These are phyloP conservation scores for Edolisoma coerulescens DNA, from an alignment of 2,113 vertebrate genomes.

Conservation along the genomic window DNA sequence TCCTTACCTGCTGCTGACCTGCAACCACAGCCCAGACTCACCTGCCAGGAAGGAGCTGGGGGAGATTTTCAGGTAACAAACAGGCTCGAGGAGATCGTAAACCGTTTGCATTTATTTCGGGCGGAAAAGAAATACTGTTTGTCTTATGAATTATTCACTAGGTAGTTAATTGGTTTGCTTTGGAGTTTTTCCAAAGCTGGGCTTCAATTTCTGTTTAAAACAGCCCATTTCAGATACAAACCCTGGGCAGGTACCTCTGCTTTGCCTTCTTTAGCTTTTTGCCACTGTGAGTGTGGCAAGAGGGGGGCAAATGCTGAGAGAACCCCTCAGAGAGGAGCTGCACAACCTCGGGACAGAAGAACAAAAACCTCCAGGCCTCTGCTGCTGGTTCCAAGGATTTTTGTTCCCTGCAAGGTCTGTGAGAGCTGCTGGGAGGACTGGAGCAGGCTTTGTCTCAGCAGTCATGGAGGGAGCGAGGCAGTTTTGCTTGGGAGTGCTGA, in stretches of 20 bases:
- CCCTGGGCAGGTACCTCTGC: neutral
- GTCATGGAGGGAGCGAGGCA: fast-evolving
- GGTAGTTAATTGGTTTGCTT: slow-evolving; percentile 14
- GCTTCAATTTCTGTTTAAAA: neutral
- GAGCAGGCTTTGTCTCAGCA: neutral
- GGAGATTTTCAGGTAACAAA: neutral
- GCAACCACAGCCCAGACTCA: neutral
- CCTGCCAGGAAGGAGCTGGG: neutral
- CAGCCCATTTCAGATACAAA: neutral
- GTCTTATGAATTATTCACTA: slow-evolving; percentile 20
- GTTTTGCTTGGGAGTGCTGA: neutral
- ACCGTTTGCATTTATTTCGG: neutral
- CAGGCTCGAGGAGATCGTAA: neutral
- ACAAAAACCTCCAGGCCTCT: neutral
- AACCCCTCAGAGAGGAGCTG: neutral
- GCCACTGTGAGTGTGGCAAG: neutral
- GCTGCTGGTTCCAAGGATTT: neutral
- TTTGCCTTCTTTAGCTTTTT: neutral
- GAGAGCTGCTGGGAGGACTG: neutral
- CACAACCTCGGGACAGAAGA: neutral
- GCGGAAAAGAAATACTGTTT: neutral
- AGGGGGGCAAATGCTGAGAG: neutral
- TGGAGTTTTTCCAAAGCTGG: neutral
- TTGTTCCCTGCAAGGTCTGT: neutral
- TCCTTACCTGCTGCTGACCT: neutral